These are phyloP conservation scores for Aselliscus stoliczkanus DNA, from an alignment of 2,797 vertebrate species.

Conservation along the genomic window DNA sequence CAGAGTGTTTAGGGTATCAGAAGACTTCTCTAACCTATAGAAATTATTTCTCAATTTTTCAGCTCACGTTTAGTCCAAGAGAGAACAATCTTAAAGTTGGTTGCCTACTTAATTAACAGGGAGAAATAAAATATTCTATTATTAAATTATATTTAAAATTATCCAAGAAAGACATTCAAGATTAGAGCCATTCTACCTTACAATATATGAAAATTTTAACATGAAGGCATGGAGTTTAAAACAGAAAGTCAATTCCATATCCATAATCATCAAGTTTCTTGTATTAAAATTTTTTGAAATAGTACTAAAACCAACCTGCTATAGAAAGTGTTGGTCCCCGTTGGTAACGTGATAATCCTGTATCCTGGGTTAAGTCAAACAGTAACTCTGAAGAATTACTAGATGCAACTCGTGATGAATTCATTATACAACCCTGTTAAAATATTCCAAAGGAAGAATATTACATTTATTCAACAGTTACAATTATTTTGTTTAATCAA, in stretches of 20 bases:
- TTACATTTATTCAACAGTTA: slow-evolving; percentile 40
- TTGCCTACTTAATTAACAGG: neutral
- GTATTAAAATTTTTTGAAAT: slow-evolving; percentile 47
- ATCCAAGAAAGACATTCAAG: slow-evolving; percentile 18
- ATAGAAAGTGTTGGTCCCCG: slow-evolving; percentile 81
- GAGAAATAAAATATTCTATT: slow-evolving; percentile 22
- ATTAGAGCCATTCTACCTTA: neutral
- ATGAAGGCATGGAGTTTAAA: slow-evolving; percentile 10
- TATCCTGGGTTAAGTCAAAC: slow-evolving; percentile 81
- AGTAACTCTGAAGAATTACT: slow-evolving; percentile 84
- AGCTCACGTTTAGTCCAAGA: neutral
- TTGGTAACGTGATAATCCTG: slow-evolving; percentile 84
- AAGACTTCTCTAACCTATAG: neutral
- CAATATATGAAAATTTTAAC: slow-evolving; percentile 7
- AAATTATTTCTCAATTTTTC: slow-evolving; percentile 13
- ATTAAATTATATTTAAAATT: slow-evolving; percentile 35
- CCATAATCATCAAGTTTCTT: slow-evolving; percentile 43
- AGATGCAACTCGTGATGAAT: slow-evolving; percentile 81
- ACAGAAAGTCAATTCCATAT: neutral
- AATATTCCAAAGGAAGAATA: slow-evolving; percentile 73
- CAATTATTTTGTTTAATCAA: slow-evolving; percentile 39
- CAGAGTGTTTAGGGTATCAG: neutral
- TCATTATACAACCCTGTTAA: slow-evolving; percentile 85
- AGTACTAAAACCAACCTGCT: slow-evolving; percentile 82
- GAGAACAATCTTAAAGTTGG: neutral